Conservation (phyloP, 2,113 vertebrate genomes). For the Tamias sibiricus region DNA sequence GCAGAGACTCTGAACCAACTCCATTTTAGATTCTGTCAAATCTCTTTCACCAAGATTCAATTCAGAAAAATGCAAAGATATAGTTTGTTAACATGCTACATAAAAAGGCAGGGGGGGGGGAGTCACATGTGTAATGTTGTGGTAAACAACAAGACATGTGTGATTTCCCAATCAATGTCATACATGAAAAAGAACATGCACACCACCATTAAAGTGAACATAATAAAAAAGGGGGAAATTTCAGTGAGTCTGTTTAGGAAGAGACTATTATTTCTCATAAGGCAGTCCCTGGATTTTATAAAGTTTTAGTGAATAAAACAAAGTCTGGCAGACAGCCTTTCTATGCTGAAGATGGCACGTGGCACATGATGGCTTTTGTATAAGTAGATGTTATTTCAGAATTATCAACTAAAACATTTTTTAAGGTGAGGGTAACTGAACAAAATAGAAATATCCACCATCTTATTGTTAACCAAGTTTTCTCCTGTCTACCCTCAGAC, state of each 20-base stretch:
- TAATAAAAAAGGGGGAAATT: not conserved
- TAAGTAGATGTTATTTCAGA: not conserved
- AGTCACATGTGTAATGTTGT: not conserved
- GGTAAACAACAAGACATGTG: not conserved
- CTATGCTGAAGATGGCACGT: not conserved
- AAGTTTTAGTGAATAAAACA: not conserved
- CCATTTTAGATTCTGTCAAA: constrained; percentile 24
- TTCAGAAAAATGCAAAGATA: constrained; percentile 45
- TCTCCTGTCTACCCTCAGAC: not conserved
- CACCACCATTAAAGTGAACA: not conserved
- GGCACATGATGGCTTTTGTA: not conserved
- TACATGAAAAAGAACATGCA: not conserved
- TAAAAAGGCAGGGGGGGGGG: not conserved
- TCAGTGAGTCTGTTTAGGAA: constrained; percentile 15
- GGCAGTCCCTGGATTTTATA: not conserved
- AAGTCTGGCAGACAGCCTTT: not conserved
- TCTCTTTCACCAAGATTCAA: constrained; percentile 37
- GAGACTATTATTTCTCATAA: not conserved
- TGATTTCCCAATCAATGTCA: not conserved
- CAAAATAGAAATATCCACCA: not conserved
- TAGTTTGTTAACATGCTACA: not conserved
- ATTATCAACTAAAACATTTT: not conserved
- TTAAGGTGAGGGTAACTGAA: not conserved
- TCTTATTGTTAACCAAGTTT: not conserved
- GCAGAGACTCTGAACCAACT: constrained; percentile 23